phyloP scores from a whole-genome alignment of 2,888 invertebrate species.

The Selenia dentaria region DNA sequence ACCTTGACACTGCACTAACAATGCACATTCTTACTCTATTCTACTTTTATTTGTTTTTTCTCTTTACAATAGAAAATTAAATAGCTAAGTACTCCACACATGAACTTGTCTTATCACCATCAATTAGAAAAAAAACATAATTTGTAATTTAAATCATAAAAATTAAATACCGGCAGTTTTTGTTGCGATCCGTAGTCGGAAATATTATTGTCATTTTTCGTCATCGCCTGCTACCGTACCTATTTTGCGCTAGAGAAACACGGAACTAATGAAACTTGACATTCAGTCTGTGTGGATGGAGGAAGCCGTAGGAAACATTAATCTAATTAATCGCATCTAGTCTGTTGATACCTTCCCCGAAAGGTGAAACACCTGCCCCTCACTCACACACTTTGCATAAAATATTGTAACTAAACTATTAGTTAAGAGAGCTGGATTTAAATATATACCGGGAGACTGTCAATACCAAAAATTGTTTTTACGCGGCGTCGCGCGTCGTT shows the following conservation, averaged over 20 bases:
- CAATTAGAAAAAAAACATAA: too few relatives aligned
- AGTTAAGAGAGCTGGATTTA: too few relatives aligned
- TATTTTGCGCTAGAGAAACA: conserved; percentile 26
- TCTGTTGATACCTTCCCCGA: conserved; percentile 17
- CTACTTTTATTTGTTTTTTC: background rate
- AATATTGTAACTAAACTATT: too few relatives aligned
- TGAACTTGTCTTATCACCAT: too few relatives aligned
- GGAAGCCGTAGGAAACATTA: conserved; percentile 70
- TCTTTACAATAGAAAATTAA: too few relatives aligned
- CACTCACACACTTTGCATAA: too few relatives aligned
- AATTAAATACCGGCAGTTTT: conserved; percentile 47
- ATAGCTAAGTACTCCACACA: too few relatives aligned
- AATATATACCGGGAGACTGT: too few relatives aligned
- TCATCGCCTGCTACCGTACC: conserved; percentile 43
- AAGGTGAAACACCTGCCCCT: conserved; percentile 4
- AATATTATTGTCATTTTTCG: conserved; percentile 47
- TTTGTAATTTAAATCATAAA: too few relatives aligned
- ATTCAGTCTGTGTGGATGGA: conserved; percentile 37
- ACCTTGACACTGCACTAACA: conserved; percentile 11
- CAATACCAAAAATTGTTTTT: too few relatives aligned
- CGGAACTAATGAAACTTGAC: conserved; percentile 36
- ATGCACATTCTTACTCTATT: background rate
- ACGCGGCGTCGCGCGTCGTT: too few relatives aligned
- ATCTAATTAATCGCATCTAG: conserved; percentile 71
- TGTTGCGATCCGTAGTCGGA: conserved; percentile 52